Evolutionary conservation across 35 echinoderm and acorn worm species (phyloP).

Genomic region (Holothuria glaberrima): DNA sequence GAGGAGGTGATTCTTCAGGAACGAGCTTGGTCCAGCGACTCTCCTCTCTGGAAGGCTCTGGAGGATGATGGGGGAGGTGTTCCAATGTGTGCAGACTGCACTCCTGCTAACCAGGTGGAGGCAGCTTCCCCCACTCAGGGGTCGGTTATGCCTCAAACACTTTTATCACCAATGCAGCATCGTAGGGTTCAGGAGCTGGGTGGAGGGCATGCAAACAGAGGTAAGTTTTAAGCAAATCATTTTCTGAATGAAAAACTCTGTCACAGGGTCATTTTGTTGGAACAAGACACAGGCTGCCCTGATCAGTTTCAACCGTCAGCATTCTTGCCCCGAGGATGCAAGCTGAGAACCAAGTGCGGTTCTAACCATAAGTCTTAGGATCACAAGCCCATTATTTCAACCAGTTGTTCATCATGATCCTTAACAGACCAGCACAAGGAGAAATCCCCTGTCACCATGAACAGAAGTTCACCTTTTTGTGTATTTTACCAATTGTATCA

Average conservation of each 20-base stretch:
- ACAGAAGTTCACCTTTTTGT: too few species aligned
- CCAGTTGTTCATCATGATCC: too few species aligned
- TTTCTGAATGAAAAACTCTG: neutral
- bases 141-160: conserved; percentile 33
- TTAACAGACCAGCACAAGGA: too few species aligned
- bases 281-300: neutral
- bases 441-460: too few species aligned
- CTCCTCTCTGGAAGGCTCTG: conserved; percentile 86
- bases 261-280: neutral
- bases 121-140: conserved; percentile 1
- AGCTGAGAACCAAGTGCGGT: too few species aligned
- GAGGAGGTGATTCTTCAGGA: conserved; percentile 92
- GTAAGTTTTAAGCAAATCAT: neutral
- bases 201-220: neutral
- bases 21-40: conserved; percentile 78
- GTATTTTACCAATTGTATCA: too few species aligned
- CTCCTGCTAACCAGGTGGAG: conserved; percentile 69
- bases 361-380: too few species aligned
- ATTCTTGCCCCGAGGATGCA: too few species aligned
- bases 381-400: too few species aligned
- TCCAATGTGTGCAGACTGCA: conserved; percentile 91
- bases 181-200: conserved; percentile 59
- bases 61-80: conserved; percentile 59
- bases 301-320: too few species aligned
- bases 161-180: conserved; percentile 59